Conservation (phyloP, 2,888 invertebrate species). For the Pemphredon lugubris region DNA sequence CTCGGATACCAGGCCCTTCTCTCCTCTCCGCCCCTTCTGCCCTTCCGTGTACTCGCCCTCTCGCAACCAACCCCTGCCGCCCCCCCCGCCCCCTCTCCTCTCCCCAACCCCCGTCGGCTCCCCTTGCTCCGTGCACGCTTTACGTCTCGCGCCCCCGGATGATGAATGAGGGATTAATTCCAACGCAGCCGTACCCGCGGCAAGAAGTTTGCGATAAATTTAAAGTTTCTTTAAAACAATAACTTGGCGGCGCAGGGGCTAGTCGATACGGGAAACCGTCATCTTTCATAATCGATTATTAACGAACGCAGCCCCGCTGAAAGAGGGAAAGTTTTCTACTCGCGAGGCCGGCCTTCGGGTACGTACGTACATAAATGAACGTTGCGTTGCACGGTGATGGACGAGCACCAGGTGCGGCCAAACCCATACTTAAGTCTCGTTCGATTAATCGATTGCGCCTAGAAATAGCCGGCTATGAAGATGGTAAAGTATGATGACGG, state of each 20-base stretch:
- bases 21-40: neutral
- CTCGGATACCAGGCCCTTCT: constrained; percentile 42
- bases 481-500: constrained; percentile 55
- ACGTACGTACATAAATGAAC: constrained; percentile 64
- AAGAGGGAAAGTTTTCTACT: constrained; percentile 64
- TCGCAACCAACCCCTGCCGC: neutral
- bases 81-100: constrained; percentile 9
- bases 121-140: constrained; percentile 29
- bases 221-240: constrained; percentile 75
- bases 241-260: constrained; percentile 61
- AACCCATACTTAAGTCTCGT: constrained; percentile 67
- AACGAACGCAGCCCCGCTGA: constrained; percentile 66
- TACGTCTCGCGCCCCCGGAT: constrained; percentile 59
- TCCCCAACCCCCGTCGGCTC: no score
- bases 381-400: constrained; percentile 59
- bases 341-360: constrained; percentile 50
- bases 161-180: constrained; percentile 77
- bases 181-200: constrained; percentile 48
- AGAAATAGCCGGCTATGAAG: constrained; percentile 59
- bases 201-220: constrained; percentile 75
- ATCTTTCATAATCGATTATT: constrained; percentile 78
- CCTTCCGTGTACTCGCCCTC: constrained; percentile 7
- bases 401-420: constrained; percentile 71
- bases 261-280: constrained; percentile 70
- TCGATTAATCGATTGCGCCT: constrained; percentile 71